Percentiles rank a stretch among this genome's conserved stretches.
These are phyloP conservation scores for Silurus meridionalis DNA, from an alignment of 2,113 vertebrate species.

Conservation along the genomic window DNA sequence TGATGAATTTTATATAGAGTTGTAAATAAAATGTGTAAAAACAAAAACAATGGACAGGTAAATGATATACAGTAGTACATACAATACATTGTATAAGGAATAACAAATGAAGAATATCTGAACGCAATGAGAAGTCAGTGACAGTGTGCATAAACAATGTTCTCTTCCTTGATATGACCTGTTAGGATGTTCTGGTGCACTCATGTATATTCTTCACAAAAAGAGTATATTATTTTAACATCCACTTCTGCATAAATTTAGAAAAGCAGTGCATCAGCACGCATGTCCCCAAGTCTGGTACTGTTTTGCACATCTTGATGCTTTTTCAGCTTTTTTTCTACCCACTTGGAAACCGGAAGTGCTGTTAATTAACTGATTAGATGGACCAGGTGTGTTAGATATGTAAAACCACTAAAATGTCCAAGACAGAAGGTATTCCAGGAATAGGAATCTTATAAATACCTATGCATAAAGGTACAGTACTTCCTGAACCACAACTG, in stretches of 20 bases:
- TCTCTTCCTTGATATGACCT: no score
- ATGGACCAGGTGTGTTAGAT: not conserved
- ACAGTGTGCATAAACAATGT: no score
- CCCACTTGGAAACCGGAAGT: not conserved
- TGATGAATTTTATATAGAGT: no score
- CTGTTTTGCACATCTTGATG: not conserved
- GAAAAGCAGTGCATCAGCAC: not conserved
- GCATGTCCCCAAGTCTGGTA: not conserved
- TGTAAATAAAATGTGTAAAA: no score
- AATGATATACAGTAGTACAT: no score
- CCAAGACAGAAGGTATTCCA: not conserved
- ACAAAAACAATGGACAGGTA: no score
- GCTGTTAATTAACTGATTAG: not conserved
- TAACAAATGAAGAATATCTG: no score
- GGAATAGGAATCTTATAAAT: not conserved
- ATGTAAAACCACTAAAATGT: not conserved
- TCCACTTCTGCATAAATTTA: conserved; percentile 13
- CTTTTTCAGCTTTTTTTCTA: not conserved
- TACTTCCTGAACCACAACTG: not conserved
- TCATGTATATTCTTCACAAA: no score
- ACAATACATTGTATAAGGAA: no score
- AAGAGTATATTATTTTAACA: not conserved
- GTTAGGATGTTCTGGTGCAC: no score
- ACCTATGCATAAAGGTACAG: not conserved
- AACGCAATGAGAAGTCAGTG: no score